Conservation (phyloP, 2,797 vertebrate species). For the Enteromius mattozi region DNA sequence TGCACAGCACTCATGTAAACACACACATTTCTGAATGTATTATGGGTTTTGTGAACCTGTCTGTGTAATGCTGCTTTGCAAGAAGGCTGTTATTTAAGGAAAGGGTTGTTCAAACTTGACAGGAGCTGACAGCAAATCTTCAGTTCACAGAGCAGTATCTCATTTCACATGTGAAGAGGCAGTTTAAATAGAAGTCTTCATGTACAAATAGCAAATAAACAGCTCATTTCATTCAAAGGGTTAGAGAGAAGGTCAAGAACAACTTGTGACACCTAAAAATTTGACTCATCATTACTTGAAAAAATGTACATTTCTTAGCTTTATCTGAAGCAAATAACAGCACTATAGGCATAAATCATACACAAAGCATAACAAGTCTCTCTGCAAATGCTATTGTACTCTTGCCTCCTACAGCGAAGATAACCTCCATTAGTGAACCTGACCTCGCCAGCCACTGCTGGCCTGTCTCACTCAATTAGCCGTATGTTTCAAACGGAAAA, state of each 20-base stretch:
- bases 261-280: not conserved
- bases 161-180: not conserved
- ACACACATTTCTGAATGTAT: not conserved
- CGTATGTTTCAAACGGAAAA: conserved; percentile 10
- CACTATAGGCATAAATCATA: not conserved
- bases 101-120: not conserved
- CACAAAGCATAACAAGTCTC: not conserved
- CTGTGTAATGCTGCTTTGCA: not conserved
- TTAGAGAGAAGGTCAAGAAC: not conserved
- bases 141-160: not conserved
- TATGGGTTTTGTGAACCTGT: not conserved
- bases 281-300: not conserved
- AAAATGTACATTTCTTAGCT: not conserved
- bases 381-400: not conserved
- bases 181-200: not conserved
- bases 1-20: not conserved
- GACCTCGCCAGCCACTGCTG: not conserved
- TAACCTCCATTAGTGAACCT: conserved; percentile 32
- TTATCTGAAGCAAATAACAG: not conserved
- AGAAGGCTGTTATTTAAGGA: not conserved
- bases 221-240: not conserved
- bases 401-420: not conserved
- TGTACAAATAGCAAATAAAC: not conserved
- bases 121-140: not conserved
- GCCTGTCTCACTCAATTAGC: conserved; percentile 7